These are phyloP conservation scores for Thelaira solivaga DNA, from an alignment of 2,888 invertebrate species.

Conservation along the genomic window DNA sequence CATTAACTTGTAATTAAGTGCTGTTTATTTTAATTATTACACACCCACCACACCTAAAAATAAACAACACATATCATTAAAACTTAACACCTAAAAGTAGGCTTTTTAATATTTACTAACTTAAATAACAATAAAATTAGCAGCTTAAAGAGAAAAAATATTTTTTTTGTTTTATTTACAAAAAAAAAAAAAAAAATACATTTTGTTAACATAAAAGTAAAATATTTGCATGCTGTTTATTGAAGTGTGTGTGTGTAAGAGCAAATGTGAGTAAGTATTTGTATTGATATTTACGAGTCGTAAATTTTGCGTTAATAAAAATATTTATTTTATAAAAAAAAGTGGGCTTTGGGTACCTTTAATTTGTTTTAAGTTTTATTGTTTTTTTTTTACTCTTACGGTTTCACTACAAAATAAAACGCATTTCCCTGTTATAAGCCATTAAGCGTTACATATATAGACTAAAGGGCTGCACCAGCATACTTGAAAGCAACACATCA, in stretches of 20 bases:
- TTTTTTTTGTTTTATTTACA: too few species aligned
- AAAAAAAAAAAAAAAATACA: too few species aligned
- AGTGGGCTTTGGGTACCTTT: too few species aligned
- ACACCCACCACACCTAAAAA: neutral
- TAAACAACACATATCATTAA: neutral
- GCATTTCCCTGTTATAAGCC: too few species aligned
- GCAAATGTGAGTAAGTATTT: neutral
- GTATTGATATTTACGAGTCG: slow-evolving; percentile 25
- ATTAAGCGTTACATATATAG: too few species aligned
- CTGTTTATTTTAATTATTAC: neutral
- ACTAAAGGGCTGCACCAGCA: too few species aligned
- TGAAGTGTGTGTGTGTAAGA: neutral
- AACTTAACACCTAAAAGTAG: slow-evolving; percentile 1
- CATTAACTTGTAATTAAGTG: neutral
- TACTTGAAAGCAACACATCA: too few species aligned
- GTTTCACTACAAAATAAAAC: too few species aligned
- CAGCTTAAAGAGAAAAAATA: too few species aligned
- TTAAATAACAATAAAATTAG: neutral
- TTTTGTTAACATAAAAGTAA: too few species aligned
- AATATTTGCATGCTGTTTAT: neutral
- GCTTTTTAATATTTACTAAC: neutral
- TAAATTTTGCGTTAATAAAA: slow-evolving; percentile 45
- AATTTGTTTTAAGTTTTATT: slow-evolving; percentile 12
- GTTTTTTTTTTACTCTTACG: too few species aligned
- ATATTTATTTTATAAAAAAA: slow-evolving; percentile 38